Percentiles rank a stretch among this genome's conserved stretches.
Conservation (phyloP, 2,113 vertebrate genomes). For the Marcusenius ussheri region DNA sequence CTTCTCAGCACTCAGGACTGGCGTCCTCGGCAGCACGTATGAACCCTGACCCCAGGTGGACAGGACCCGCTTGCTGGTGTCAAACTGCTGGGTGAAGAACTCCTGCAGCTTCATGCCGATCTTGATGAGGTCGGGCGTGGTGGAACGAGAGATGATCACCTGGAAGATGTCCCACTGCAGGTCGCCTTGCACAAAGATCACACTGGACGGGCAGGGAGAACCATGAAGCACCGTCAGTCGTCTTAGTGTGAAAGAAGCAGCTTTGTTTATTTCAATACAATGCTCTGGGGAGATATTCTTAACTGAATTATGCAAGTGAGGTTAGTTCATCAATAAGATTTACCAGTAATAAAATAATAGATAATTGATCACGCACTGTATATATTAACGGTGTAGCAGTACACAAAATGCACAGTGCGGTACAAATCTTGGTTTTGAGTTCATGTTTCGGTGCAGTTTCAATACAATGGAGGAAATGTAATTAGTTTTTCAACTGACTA, state of each 20-base stretch:
- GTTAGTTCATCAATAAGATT: neutral
- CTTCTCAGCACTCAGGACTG: constrained; percentile 73
- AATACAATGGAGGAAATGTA: neutral
- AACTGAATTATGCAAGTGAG: neutral
- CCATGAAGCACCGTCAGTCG: neutral
- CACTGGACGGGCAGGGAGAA: constrained; percentile 55
- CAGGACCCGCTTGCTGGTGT: constrained; percentile 93
- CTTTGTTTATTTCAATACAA: neutral
- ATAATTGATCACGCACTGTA: neutral
- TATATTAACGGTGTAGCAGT: neutral
- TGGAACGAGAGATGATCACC: constrained; percentile 98
- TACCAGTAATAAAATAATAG: neutral
- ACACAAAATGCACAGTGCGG: neutral
- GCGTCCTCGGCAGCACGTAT: constrained; percentile 84
- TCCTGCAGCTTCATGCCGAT: constrained; percentile 99
- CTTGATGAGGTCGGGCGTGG: constrained; percentile 96
- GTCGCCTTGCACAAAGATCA: constrained; percentile 95
- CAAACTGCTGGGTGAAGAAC: constrained; percentile 98
- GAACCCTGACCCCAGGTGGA: constrained; percentile 96
- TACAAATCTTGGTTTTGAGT: neutral
- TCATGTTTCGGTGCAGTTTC: neutral
- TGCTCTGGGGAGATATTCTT: neutral
- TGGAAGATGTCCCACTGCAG: constrained; percentile 99
- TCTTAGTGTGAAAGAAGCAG: neutral
- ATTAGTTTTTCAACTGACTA: neutral